phyloP scores from a whole-genome alignment of 2,888 invertebrate species.

The Synanthedon formicaeformis region DNA sequence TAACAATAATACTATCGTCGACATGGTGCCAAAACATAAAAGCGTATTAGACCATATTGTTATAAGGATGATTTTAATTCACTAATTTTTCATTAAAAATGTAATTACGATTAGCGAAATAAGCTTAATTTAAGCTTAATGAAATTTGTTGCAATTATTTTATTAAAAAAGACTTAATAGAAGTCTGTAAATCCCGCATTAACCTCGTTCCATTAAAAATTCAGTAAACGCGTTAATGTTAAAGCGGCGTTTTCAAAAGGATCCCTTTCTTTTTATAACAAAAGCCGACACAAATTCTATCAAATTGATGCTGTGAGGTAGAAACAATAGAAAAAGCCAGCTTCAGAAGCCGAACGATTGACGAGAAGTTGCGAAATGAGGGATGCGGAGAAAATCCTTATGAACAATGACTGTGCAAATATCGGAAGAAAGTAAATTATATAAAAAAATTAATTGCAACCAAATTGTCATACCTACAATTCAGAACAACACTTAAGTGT shows the following conservation, averaged over 20 bases:
- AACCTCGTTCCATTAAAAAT: constrained; percentile 7
- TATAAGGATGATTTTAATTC: no score
- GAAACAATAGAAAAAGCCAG: constrained; percentile 38
- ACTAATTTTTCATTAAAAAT: no score
- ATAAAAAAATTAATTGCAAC: background rate
- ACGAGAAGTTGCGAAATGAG: constrained; percentile 19
- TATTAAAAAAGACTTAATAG: no score
- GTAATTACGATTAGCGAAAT: no score
- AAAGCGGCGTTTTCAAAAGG: constrained; percentile 24
- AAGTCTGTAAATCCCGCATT: constrained; percentile 1
- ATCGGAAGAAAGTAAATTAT: background rate
- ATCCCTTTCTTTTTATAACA: constrained; percentile 24
- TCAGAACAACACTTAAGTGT: no score
- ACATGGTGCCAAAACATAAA: no score
- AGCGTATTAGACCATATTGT: no score
- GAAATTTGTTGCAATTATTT: no score
- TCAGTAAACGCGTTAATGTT: constrained; percentile 18
- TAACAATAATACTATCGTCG: no score
- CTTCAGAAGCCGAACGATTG: constrained; percentile 35
- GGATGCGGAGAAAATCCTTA: background rate
- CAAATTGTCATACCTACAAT: no score
- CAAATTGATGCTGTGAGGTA: constrained; percentile 25
- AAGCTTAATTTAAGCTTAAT: no score
- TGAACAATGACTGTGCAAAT: no score
- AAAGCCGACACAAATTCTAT: constrained; percentile 20